These are phyloP conservation scores for Coecobrya sp. DNA, from an alignment of 2,888 invertebrate genomes.

Conservation along the genomic window DNA sequence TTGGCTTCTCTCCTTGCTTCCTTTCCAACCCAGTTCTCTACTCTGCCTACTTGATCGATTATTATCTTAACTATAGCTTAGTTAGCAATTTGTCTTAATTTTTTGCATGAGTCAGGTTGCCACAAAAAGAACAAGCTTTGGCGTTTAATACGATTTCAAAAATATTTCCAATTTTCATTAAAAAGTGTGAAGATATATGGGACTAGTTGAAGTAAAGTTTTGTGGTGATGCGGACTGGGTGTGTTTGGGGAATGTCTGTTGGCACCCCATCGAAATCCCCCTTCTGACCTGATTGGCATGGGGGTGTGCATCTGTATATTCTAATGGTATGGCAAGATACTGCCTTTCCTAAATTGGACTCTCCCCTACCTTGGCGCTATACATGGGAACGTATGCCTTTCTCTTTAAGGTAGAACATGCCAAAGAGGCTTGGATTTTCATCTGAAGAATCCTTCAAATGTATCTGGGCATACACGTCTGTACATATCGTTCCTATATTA, in stretches of 20 bases:
- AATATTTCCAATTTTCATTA: background rate
- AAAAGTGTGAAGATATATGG: background rate
- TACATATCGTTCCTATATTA: background rate
- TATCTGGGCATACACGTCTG: background rate
- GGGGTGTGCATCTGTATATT: conserved; percentile 78
- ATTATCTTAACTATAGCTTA: conserved; percentile 15
- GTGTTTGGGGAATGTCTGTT: conserved; percentile 83
- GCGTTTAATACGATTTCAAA: background rate
- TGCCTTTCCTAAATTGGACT: conserved; percentile 74
- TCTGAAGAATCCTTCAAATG: background rate
- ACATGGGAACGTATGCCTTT: conserved; percentile 14
- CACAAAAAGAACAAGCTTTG: background rate
- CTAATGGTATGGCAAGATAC: conserved; percentile 58
- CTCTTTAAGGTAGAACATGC: conserved; percentile 41
- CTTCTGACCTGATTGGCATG: conserved; percentile 84
- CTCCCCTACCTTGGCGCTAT: conserved; percentile 64
- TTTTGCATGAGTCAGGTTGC: background rate
- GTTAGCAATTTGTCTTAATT: background rate
- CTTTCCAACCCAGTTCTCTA: conserved; percentile 73
- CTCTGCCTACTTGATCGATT: conserved; percentile 81
- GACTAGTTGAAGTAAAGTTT: conserved; percentile 59
- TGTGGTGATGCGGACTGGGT: conserved; percentile 82
- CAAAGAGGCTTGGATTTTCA: conserved; percentile 70
- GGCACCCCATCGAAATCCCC: conserved; percentile 82
- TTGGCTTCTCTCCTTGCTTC: conserved; percentile 77